Conservation (phyloP, 2,797 vertebrate species). For the Sebastes jordani region DNA sequence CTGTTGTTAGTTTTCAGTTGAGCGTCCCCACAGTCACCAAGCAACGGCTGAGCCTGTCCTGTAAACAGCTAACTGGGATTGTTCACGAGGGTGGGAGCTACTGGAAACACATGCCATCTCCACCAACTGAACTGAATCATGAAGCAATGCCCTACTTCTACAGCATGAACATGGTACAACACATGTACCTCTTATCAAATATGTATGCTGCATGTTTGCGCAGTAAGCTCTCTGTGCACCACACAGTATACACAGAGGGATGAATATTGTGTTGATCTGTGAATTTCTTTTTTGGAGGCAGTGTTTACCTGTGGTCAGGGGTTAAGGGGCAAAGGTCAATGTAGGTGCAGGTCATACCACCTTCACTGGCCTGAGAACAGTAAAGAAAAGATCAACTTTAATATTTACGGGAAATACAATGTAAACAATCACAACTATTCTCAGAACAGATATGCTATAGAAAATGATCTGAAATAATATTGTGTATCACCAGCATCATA, state of each 20-base stretch:
- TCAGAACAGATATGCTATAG: not conserved
- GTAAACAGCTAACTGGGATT: constrained; percentile 59
- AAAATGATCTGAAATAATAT: not conserved
- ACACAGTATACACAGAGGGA: not conserved
- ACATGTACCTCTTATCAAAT: constrained; percentile 39
- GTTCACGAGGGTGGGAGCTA: constrained; percentile 31
- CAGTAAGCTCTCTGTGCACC: not conserved
- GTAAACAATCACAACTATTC: not conserved
- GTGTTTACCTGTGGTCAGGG: constrained; percentile 69
- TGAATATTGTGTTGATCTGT: not conserved
- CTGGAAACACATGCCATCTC: constrained; percentile 31
- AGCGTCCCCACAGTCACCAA: constrained; percentile 60
- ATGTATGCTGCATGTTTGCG: constrained; percentile 27
- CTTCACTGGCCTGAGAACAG: constrained; percentile 83
- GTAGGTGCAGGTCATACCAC: constrained; percentile 67
- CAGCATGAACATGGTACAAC: constrained; percentile 8
- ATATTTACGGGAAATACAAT: not conserved
- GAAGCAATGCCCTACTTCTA: constrained; percentile 31
- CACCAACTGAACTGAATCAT: constrained; percentile 19
- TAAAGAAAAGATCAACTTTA: not conserved
- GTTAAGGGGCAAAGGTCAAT: constrained; percentile 72
- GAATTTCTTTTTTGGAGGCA: not conserved
- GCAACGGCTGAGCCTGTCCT: constrained; percentile 57
- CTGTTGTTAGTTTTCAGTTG: constrained; percentile 41
- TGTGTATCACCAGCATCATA: not conserved